Conservation (phyloP, 2,888 invertebrate genomes). For the Nyleta sp. region DNA sequence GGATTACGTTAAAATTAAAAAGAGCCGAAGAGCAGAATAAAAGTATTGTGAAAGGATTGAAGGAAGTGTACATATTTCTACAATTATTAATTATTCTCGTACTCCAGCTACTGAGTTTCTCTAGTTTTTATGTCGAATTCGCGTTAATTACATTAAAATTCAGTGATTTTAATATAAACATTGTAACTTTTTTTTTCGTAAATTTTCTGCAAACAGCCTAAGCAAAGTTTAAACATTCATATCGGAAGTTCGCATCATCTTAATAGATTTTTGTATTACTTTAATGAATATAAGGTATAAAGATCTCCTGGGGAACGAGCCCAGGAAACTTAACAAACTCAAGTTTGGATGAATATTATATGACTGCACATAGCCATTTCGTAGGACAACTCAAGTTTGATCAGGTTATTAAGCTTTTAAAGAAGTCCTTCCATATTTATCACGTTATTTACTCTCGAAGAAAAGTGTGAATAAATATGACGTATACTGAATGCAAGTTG, state of each 20-base stretch:
- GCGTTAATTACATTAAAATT: conserved; percentile 13
- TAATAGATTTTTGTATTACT: conserved; percentile 34
- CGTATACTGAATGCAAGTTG: no score
- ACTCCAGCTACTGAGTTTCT: no score
- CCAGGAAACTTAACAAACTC: conserved; percentile 35
- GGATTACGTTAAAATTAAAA: no score
- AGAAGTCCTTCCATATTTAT: not conserved
- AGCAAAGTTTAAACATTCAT: conserved; percentile 16
- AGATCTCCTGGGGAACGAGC: conserved; percentile 19
- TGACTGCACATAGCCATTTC: conserved; percentile 15
- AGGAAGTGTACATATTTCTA: no score
- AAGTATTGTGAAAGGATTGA: no score
- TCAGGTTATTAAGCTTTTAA: conserved; percentile 10
- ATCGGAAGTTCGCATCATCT: conserved; percentile 5
- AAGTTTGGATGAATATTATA: conserved; percentile 37
- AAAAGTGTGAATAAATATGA: not conserved
- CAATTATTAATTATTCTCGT: no score
- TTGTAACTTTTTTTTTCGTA: conserved; percentile 1
- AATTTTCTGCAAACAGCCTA: not conserved
- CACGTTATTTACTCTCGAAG: not conserved
- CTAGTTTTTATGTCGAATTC: no score
- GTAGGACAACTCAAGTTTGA: conserved; percentile 17
- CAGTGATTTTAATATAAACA: conserved; percentile 8
- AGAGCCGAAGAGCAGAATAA: no score
- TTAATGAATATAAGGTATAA: conserved; percentile 27